Evolutionary conservation across 2,113 vertebrate genomes (phyloP).

Genomic region (Bubo scandiacus): DNA sequence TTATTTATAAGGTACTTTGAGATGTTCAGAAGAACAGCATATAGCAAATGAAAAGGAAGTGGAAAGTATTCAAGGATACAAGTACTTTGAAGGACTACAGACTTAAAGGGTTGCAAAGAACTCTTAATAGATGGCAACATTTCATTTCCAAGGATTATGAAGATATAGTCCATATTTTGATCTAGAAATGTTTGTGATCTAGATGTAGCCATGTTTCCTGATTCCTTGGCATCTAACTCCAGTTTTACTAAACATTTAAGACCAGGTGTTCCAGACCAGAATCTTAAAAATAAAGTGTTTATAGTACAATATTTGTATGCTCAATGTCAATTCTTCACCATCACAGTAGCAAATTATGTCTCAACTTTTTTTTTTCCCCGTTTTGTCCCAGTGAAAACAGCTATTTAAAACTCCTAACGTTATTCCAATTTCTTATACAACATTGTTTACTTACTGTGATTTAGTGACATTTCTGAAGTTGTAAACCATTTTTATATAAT

Average conservation of each 20-base stretch:
- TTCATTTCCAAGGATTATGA: not conserved
- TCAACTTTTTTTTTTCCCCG: not conserved
- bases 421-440: not conserved
- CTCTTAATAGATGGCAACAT: not conserved
- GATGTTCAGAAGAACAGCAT: not conserved
- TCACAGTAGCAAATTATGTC: not conserved
- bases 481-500: not conserved
- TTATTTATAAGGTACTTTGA: slow-evolving; percentile 11
- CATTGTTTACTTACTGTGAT: not conserved
- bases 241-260: not conserved
- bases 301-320: not conserved
- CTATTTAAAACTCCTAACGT: not conserved
- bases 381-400: not conserved
- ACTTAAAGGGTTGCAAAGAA: not conserved
- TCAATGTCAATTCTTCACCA: not conserved
- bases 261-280: not conserved
- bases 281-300: not conserved
- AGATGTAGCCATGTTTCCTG: not conserved
- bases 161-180: not conserved
- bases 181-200: not conserved
- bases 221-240: not conserved
- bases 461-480: not conserved
- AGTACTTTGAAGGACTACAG: not conserved
- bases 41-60: not conserved
- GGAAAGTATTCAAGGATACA: not conserved